Evolutionary conservation across 2,888 invertebrate genomes (phyloP).

Genomic region (Drosophila ustulata): DNA sequence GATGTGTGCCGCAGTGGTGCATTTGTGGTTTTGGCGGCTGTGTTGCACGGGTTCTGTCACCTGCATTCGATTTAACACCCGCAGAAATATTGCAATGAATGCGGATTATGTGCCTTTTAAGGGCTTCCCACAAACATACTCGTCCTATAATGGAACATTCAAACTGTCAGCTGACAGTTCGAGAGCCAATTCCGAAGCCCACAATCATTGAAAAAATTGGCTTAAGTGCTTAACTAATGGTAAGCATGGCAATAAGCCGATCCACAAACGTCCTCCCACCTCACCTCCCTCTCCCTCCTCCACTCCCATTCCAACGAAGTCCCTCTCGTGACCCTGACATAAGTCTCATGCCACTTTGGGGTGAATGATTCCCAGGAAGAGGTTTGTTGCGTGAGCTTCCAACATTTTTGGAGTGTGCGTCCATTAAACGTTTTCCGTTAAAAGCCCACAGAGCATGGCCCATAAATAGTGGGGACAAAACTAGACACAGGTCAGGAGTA

Average conservation of each 20-base stretch:
- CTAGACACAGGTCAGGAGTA: not conserved
- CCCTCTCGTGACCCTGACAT: conserved; percentile 26
- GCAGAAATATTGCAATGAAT: conserved; percentile 32
- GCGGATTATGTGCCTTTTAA: conserved; percentile 37
- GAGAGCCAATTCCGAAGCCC: conserved; percentile 6
- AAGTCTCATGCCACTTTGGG: conserved; percentile 42
- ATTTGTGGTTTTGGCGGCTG: conserved; percentile 10
- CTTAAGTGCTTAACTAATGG: conserved; percentile 61
- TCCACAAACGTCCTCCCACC: conserved; percentile 23
- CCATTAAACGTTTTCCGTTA: conserved; percentile 50
- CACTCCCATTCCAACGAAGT: conserved; percentile 4
- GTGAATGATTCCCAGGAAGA: conserved; percentile 28
- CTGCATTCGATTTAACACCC: conserved; percentile 34
- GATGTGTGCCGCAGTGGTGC: conserved; percentile 24
- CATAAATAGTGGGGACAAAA: conserved; percentile 34
- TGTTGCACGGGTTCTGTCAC: conserved; percentile 16
- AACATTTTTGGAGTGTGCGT: conserved; percentile 43
- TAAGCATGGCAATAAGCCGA: conserved; percentile 59
- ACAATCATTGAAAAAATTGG: conserved; percentile 60
- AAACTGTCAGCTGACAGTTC: conserved; percentile 38
- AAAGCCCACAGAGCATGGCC: conserved; percentile 20
- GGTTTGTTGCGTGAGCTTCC: conserved; percentile 55
- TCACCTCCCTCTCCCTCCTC: not conserved
- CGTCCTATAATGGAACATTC: conserved; percentile 20
- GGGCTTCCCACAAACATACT: not conserved